phyloP scores from a whole-genome alignment of 2,888 invertebrate genomes.

The Diploptera punctata region DNA sequence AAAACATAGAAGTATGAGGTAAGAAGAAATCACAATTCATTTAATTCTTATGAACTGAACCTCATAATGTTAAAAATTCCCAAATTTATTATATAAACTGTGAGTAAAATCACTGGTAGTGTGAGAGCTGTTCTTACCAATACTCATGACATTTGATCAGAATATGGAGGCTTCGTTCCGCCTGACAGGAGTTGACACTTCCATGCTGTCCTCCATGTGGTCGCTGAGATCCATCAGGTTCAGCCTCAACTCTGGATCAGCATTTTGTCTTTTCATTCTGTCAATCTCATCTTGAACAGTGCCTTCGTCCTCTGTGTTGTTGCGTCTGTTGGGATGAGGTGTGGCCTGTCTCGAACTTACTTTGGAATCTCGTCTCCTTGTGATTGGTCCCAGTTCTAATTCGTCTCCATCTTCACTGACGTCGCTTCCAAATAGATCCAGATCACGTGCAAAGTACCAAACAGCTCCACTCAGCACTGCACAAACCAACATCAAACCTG shows the following conservation, averaged over 20 bases:
- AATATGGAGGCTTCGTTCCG: too few relatives aligned
- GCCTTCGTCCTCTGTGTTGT: neutral
- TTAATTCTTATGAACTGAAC: too few relatives aligned
- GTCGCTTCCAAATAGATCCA: constrained; percentile 51
- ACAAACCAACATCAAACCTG: constrained; percentile 55
- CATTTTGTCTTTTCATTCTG: neutral
- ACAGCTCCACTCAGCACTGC: constrained; percentile 57
- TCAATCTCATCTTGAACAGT: neutral
- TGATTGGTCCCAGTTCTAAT: neutral
- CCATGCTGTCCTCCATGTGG: constrained; percentile 21
- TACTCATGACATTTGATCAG: too few relatives aligned
- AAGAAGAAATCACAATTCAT: too few relatives aligned
- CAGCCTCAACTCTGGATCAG: neutral
- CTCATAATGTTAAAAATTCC: too few relatives aligned
- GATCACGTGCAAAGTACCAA: constrained; percentile 56
- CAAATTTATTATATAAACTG: too few relatives aligned
- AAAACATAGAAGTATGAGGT: too few relatives aligned
- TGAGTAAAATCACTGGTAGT: too few relatives aligned
- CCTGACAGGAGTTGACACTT: neutral
- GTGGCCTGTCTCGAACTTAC: neutral
- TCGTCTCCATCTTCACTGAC: neutral
- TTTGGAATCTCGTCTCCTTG: neutral
- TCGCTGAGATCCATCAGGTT: neutral
- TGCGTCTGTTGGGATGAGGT: neutral
- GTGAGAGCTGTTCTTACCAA: too few relatives aligned